phyloP scores from a whole-genome alignment of 1,140 invertebrate species.

The Nephila pilipes region DNA sequence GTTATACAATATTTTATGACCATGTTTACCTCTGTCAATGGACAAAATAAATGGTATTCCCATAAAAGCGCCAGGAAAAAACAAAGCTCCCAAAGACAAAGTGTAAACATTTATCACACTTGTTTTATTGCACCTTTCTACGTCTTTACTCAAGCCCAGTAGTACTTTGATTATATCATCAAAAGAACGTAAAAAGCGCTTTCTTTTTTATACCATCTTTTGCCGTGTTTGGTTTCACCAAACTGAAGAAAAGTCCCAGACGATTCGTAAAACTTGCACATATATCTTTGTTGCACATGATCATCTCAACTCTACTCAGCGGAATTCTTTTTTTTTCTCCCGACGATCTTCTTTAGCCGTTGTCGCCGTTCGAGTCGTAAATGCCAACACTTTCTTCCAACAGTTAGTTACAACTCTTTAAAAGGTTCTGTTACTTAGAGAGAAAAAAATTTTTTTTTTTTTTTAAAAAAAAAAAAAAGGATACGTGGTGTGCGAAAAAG shows the following conservation, averaged over 20 bases:
- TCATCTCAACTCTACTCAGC: background rate
- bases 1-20: background rate
- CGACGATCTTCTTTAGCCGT: background rate
- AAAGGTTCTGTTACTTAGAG: background rate
- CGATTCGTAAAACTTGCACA: conserved; percentile 1
- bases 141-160: background rate
- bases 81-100: background rate
- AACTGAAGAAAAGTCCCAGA: background rate
- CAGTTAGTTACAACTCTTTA: background rate
- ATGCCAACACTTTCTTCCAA: conserved; percentile 5
- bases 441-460: too few species aligned
- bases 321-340: background rate
- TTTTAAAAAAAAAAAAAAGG: background rate
- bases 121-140: background rate
- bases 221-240: background rate
- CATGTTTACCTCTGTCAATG: background rate
- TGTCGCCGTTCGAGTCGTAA: background rate
- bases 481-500: background rate
- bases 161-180: conserved; percentile 5
- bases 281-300: conserved; percentile 18
- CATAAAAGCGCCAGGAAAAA: background rate
- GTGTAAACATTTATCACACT: conserved; percentile 2
- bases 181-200: background rate
- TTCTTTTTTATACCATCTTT: background rate
- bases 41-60: background rate